A percentile compares a stretch with the other conserved stretches of the same genome.
Evolutionary conservation across 37 sponge, comb jelly and placozoan species (phyloP).

Genomic region (Agelas oroides): DNA sequence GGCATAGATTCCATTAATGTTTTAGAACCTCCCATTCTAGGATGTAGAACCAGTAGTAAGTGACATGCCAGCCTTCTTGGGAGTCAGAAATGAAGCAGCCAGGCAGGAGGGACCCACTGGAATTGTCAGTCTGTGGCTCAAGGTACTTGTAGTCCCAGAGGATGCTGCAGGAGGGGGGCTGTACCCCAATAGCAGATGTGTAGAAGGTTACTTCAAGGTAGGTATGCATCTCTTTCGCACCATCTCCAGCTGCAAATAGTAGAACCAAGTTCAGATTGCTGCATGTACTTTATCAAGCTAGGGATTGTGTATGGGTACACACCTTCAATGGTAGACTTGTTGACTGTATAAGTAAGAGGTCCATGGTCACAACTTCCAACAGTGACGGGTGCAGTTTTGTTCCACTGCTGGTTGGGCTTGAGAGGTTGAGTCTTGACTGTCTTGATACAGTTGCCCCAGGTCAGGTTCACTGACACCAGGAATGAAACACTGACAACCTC

Average conservation of each 20-base stretch:
- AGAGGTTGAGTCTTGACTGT: slow-evolving; percentile 32
- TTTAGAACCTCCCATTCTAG: slow-evolving; percentile 42
- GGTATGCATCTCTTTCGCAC: not conserved
- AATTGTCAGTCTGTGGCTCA: slow-evolving; percentile 6
- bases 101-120: slow-evolving; percentile 45
- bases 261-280: not conserved
- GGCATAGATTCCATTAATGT: too few relatives aligned
- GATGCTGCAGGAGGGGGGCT: slow-evolving; percentile 52
- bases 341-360: too few relatives aligned
- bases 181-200: slow-evolving; percentile 66
- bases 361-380: too few relatives aligned
- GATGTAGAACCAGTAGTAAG: slow-evolving; percentile 76
- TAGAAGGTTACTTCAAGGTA: slow-evolving; percentile 38
- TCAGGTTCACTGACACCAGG: slow-evolving; percentile 46
- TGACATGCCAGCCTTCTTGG: slow-evolving; percentile 68
- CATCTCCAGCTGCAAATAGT: not conserved
- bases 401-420: slow-evolving; percentile 6
- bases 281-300: not conserved
- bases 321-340: too few relatives aligned
- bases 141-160: slow-evolving; percentile 59
- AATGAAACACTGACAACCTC: slow-evolving; percentile 22
- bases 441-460: slow-evolving; percentile 17
- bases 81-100: slow-evolving; percentile 69
- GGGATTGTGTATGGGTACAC: too few relatives aligned
- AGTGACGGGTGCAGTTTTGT: not conserved